A percentile compares a stretch with the other conserved stretches of the same genome.
phyloP scores from a whole-genome alignment of 2,113 vertebrate species.

The Macroglossus sobrinus region DNA sequence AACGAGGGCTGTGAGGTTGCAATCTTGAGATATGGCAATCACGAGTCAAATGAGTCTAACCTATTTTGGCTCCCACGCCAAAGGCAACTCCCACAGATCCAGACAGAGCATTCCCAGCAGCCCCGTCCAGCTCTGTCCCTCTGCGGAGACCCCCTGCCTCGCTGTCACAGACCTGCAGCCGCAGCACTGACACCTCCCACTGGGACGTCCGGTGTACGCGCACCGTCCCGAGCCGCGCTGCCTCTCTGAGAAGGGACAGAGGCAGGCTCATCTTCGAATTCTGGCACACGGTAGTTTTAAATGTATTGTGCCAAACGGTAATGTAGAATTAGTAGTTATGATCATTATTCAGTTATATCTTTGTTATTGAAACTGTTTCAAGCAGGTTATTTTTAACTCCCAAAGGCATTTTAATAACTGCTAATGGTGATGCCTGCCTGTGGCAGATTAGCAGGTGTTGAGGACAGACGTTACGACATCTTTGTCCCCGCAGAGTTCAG shows the following conservation, averaged over 20 bases:
- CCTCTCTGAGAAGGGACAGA: neutral
- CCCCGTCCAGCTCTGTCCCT: rapidly evolving
- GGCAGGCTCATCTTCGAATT: neutral
- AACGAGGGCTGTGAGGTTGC: neutral
- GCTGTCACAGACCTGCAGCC: neutral
- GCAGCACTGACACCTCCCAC: rapidly evolving
- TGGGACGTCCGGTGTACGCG: too few species aligned
- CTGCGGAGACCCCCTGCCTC: rapidly evolving
- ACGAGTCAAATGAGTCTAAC: neutral
- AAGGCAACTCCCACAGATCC: rapidly evolving
- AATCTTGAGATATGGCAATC: neutral
- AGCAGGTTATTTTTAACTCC: neutral
- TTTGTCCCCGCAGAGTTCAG: neutral
- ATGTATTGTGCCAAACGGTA: neutral
- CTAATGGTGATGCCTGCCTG: neutral
- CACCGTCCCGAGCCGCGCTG: neutral
- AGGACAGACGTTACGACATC: neutral
- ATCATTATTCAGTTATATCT: neutral
- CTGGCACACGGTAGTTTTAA: neutral
- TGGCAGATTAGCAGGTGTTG: neutral
- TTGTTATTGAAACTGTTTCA: neutral
- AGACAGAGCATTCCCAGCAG: neutral
- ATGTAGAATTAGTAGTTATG: neutral
- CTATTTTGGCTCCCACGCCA: neutral
- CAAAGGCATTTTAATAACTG: conserved; percentile 19